A percentile compares a stretch with the other conserved stretches of the same genome.
phyloP scores from a whole-genome alignment of 2,888 invertebrate genomes.

The Mantis religiosa region DNA sequence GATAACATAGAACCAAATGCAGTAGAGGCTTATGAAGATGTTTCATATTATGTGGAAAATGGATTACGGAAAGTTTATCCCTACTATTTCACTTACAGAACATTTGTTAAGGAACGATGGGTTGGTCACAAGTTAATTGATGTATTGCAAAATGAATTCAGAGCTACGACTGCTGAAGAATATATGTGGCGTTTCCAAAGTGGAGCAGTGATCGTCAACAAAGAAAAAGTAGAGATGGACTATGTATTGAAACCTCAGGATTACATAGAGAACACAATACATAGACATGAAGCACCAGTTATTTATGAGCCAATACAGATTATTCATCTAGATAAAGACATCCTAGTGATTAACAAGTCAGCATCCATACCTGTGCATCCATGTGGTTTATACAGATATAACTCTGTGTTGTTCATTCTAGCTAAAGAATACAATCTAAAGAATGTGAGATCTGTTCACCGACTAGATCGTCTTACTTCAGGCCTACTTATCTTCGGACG shows the following conservation, averaged over 20 bases:
- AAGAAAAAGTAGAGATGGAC: conserved; percentile 84
- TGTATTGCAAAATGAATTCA: conserved; percentile 49
- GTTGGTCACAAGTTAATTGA: conserved; percentile 47
- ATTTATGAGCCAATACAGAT: conserved; percentile 94
- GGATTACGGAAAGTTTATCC: conserved; percentile 53
- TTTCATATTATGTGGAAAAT: conserved; percentile 42
- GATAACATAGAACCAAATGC: conserved; percentile 18
- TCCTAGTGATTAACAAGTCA: conserved; percentile 99
- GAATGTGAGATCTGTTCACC: conserved; percentile 89
- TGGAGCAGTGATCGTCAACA: conserved; percentile 92
- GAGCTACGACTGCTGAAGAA: conserved; percentile 61
- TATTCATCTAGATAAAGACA: conserved; percentile 96
- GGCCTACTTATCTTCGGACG: conserved; percentile 89
- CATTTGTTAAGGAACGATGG: conserved; percentile 51
- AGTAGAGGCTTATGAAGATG: conserved; percentile 41
- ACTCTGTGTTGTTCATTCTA: conserved; percentile 93
- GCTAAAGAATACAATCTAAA: conserved; percentile 93
- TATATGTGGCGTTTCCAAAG: conserved; percentile 87
- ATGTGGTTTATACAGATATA: conserved; percentile 95
- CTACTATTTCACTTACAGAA: conserved; percentile 49
- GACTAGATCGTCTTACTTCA: conserved; percentile 94
- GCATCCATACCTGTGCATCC: conserved; percentile 99
- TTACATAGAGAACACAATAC: conserved; percentile 85
- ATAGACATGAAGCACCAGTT: conserved; percentile 99
- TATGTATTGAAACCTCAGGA: conserved; percentile 91